These are phyloP conservation scores for Dichetophora obliterata DNA, from an alignment of 2,888 invertebrate species.

Conservation along the genomic window DNA sequence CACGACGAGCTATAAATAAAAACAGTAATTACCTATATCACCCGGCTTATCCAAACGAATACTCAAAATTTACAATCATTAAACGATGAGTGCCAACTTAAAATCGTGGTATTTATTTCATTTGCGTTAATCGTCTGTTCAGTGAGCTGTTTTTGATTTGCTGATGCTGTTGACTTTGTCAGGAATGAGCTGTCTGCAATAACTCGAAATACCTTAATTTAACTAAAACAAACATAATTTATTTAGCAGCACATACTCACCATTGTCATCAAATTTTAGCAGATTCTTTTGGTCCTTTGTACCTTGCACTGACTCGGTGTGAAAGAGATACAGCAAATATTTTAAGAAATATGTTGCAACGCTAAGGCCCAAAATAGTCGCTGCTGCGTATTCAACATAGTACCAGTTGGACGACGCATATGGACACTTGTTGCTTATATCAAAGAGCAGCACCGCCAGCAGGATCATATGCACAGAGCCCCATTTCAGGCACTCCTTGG, in stretches of 20 bases:
- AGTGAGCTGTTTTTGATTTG: slow-evolving; percentile 38
- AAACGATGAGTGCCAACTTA: slow-evolving; percentile 69
- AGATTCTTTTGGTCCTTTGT: slow-evolving; percentile 72
- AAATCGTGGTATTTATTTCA: slow-evolving; percentile 58
- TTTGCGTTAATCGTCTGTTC: slow-evolving; percentile 35
- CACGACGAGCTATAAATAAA: slow-evolving; percentile 45
- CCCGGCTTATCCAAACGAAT: too few relatives aligned
- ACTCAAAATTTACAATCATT: slow-evolving; percentile 59
- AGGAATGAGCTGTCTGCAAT: slow-evolving; percentile 62
- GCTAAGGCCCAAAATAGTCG: slow-evolving; percentile 70
- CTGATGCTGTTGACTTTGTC: slow-evolving; percentile 39
- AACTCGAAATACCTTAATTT: not conserved
- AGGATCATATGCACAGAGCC: slow-evolving; percentile 60
- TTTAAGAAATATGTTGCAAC: slow-evolving; percentile 71
- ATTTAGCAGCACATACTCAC: slow-evolving; percentile 44
- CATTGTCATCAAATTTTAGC: slow-evolving; percentile 71
- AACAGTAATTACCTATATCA: too few relatives aligned
- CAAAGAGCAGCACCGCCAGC: slow-evolving; percentile 59
- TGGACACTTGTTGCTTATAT: slow-evolving; percentile 63
- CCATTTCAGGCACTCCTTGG: slow-evolving; percentile 63
- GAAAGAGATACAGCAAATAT: slow-evolving; percentile 70
- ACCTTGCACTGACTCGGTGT: slow-evolving; percentile 69
- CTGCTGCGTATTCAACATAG: slow-evolving; percentile 69
- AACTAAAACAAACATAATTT: not conserved
- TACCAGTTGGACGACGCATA: slow-evolving; percentile 61